phyloP scores from a whole-genome alignment of 2,888 invertebrate genomes.

The Chaetogeoica ovagalla region DNA sequence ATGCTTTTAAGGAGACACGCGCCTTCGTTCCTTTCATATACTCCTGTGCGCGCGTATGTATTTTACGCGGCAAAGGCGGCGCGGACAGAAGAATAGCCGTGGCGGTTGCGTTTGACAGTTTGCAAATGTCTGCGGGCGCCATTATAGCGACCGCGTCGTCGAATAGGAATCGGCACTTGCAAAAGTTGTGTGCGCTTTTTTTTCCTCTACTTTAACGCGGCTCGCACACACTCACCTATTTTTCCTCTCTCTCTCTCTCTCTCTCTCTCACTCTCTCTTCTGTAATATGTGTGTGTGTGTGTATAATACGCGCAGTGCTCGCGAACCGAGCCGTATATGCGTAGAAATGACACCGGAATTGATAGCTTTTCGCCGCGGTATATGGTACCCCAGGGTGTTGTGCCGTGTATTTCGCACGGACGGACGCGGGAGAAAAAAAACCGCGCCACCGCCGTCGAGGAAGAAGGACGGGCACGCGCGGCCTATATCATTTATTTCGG shows the following conservation, averaged over 20 bases:
- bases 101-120: conserved; percentile 55
- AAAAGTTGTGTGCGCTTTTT: conserved; percentile 22
- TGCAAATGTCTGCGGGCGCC: conserved; percentile 54
- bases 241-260: background rate
- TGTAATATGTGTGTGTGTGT: background rate
- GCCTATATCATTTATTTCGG: no score
- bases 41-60: no score
- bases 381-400: conserved; percentile 50
- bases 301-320: background rate
- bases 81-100: conserved; percentile 49
- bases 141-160: conserved; percentile 9
- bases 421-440: background rate
- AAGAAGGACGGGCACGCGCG: no score
- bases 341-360: conserved; percentile 50
- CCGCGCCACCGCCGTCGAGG: background rate
- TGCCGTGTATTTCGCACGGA: conserved; percentile 20
- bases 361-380: conserved; percentile 50
- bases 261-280: background rate
- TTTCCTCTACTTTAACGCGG: background rate
- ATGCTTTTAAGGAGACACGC: no score
- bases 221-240: background rate
- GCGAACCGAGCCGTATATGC: background rate
- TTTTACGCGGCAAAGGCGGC: no score
- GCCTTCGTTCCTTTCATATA: no score
- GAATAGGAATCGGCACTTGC: conserved; percentile 48